A percentile compares a stretch with the other conserved stretches of the same genome.
Conservation (phyloP, 2,888 invertebrate genomes). For the Xylocampa areola region DNA sequence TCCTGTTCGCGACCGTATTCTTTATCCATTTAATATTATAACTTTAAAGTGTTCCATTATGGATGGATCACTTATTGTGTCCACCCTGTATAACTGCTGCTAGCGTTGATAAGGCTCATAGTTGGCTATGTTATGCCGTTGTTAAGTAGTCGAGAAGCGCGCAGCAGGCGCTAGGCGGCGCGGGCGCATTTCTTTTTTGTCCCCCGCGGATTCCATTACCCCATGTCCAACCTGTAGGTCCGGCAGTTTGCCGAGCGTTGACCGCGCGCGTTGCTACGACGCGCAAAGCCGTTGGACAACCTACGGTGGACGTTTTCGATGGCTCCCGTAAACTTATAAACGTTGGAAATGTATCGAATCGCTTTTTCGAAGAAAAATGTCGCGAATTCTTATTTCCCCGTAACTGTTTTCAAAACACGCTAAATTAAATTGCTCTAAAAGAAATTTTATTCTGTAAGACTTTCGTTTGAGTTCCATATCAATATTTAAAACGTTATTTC, state of each 20-base stretch:
- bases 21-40: too few species aligned
- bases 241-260: constrained; percentile 89
- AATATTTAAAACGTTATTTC: too few species aligned
- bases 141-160: constrained; percentile 79
- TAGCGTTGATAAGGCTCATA: constrained; percentile 44
- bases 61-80: too few species aligned
- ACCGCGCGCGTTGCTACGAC: constrained; percentile 82
- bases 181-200: constrained; percentile 84
- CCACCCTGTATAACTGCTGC: constrained; percentile 24
- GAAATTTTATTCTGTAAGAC: background rate
- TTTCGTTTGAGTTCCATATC: background rate
- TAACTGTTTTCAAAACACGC: constrained; percentile 11
- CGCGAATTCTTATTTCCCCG: constrained; percentile 15
- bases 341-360: constrained; percentile 47
- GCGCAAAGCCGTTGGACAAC: constrained; percentile 82
- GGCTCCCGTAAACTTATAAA: constrained; percentile 67
- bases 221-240: constrained; percentile 88
- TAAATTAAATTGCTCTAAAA: background rate
- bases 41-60: too few species aligned
- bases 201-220: constrained; percentile 87
- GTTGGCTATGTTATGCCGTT: constrained; percentile 64
- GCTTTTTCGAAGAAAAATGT: too few species aligned
- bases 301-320: constrained; percentile 78
- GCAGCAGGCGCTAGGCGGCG: constrained; percentile 74
- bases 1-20: too few species aligned